Conservation (phyloP, 2,888 invertebrate species). For the Schizotus pectinicornis region DNA sequence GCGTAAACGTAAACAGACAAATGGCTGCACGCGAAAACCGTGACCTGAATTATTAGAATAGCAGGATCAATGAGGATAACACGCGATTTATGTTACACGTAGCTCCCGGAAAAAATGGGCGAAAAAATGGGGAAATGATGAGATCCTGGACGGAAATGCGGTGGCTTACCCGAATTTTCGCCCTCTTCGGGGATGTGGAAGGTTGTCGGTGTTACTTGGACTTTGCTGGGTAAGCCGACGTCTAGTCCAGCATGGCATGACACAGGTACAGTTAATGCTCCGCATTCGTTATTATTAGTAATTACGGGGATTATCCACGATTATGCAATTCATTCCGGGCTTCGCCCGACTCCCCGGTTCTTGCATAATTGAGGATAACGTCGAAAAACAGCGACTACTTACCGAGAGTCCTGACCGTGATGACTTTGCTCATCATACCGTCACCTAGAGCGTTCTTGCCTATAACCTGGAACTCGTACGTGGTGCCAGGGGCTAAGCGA, state of each 20-base stretch:
- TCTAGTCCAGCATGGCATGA: slow-evolving; percentile 42
- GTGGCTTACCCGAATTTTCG: slow-evolving; percentile 72
- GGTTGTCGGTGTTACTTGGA: slow-evolving; percentile 69
- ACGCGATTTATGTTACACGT: not conserved
- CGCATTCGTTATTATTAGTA: too few relatives aligned
- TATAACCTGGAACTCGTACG: slow-evolving; percentile 95
- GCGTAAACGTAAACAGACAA: not conserved
- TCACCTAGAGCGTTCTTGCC: slow-evolving; percentile 94
- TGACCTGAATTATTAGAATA: slow-evolving; percentile 7
- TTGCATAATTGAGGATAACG: not conserved
- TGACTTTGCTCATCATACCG: slow-evolving; percentile 94
- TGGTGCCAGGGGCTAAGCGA: slow-evolving; percentile 85
- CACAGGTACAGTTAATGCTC: not conserved
- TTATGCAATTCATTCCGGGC: not conserved
- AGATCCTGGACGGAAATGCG: not conserved
- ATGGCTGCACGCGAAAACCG: not conserved
- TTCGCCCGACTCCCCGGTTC: not conserved
- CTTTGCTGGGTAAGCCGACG: slow-evolving; percentile 67
- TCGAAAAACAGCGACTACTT: slow-evolving; percentile 48
- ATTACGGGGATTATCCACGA: not conserved
- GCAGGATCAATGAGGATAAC: slow-evolving; percentile 1
- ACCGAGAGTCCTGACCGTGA: slow-evolving; percentile 90
- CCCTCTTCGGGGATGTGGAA: slow-evolving; percentile 64
- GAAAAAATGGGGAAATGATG: not conserved
- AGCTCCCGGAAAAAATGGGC: not conserved